These are phyloP conservation scores for Varroa destructor DNA, from an alignment of 1,140 invertebrate species.

Conservation along the genomic window DNA sequence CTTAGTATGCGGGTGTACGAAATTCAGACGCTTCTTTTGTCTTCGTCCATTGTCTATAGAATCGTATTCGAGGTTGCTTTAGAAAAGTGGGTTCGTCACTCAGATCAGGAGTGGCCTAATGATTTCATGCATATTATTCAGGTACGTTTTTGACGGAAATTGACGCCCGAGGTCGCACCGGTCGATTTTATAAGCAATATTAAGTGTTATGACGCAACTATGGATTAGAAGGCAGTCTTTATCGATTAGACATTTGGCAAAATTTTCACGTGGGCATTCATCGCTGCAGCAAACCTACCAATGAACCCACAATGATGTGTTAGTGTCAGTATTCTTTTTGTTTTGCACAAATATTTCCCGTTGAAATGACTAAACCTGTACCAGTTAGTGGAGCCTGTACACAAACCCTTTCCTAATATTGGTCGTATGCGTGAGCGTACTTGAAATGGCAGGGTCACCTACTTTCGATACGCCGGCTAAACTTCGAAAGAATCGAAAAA, in stretches of 20 bases:
- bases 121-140: not conserved
- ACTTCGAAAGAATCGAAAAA: not conserved
- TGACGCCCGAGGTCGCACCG: constrained; percentile 52
- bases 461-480: not conserved
- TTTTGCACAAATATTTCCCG: constrained; percentile 59
- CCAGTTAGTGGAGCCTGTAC: constrained; percentile 55
- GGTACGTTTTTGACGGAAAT: not conserved
- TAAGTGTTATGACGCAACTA: not conserved
- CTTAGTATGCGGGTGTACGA: not conserved
- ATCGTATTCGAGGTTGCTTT: not conserved
- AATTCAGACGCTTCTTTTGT: not conserved
- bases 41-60: not conserved
- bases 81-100: not conserved
- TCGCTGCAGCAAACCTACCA: constrained; percentile 64
- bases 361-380: constrained; percentile 46
- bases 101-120: not conserved
- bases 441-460: not conserved
- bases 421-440: constrained; percentile 49
- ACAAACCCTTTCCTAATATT: constrained; percentile 52
- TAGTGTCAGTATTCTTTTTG: constrained; percentile 74
- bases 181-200: constrained; percentile 53
- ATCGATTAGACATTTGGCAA: constrained; percentile 50
- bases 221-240: not conserved
- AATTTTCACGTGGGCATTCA: constrained; percentile 57
- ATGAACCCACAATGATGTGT: constrained; percentile 79